Base-by-base conservation (phyloP, 2,797 vertebrate genomes). In the Lepilemur septentrionalis region DNA sequence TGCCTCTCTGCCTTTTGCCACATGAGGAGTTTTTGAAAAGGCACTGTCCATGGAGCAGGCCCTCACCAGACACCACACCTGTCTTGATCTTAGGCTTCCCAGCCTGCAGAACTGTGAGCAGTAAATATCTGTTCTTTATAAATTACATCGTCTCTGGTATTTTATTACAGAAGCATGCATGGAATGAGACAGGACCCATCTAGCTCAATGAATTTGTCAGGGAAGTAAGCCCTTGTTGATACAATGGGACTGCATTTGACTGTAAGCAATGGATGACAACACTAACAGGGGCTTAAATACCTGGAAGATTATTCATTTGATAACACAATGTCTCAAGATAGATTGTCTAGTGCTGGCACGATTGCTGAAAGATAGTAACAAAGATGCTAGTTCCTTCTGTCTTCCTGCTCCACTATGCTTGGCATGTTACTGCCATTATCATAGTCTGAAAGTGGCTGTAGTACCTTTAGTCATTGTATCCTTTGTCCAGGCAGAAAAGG, bases 41-140 rank as follows among this genome's bases (percentile, higher is more conserved):
- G 30, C 7, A 32, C 12, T 17, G 4, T 0, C 0, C 6, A 50
- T 6, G 32, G 4, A n/a, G n/a, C 43, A 20, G 7, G 18, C 17
- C 17, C 12, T 82, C 30, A 41, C 1, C 38, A 41, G 57, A 32
- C 28, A 12, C 3, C 7, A 13, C 17, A n/a, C 14, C 11, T 75
- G 5, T 9, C 18, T 50, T 41, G 0, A 65, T 84, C n/a, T 83
- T 52, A 30, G 11, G 30, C 25, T 89, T 79, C 18, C 3, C 5
- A 63, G 3, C 10, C 38, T 65, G n/a, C 15, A 15, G 4, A 63
- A 41, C 12, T 41, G 14, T 46, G 23, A 50, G 0, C 4, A 50
- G 50, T 32, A n/a, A n/a, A 50, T 63, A 32, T 89, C 4, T 65
- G 25, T 50, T 32, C 41, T 48, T 28, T 50, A 63, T 65, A n/a